These are phyloP conservation scores for Clanis bilineata DNA, from an alignment of 2,888 invertebrate species.

Conservation along the genomic window DNA sequence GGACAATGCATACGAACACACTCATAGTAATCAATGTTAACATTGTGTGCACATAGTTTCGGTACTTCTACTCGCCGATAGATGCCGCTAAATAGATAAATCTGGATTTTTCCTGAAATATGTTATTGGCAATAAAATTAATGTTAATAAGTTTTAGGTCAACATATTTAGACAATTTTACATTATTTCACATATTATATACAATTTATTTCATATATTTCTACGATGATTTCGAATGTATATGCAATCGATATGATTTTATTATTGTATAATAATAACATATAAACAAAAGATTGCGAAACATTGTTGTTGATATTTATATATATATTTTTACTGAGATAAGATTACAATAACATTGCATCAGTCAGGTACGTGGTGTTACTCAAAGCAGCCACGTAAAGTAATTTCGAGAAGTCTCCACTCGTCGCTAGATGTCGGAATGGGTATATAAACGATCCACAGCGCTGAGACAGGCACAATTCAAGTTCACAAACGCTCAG, in stretches of 20 bases:
- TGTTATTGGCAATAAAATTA: neutral
- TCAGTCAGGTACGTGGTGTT: constrained; percentile 21
- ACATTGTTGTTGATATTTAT: neutral
- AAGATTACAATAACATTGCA: constrained; percentile 15
- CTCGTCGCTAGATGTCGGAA: constrained; percentile 52
- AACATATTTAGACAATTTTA: neutral
- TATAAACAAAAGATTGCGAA: neutral
- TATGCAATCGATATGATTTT: too few relatives aligned
- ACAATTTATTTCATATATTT: too few relatives aligned
- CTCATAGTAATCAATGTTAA: neutral
- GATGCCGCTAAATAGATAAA: constrained; percentile 28
- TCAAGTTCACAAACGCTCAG: constrained; percentile 3
- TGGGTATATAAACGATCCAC: constrained; percentile 42
- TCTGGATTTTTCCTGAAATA: neutral
- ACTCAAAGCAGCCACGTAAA: constrained; percentile 22
- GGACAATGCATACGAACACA: neutral
- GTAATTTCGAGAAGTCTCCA: constrained; percentile 48
- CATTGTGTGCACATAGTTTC: neutral
- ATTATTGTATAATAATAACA: too few relatives aligned
- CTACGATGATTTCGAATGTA: too few relatives aligned
- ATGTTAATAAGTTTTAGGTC: too few relatives aligned
- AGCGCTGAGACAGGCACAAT: constrained; percentile 24
- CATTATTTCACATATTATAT: neutral
- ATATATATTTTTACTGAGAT: constrained; percentile 7
- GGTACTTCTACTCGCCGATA: constrained; percentile 31